Evolutionary conservation across 2,888 invertebrate genomes (phyloP), one percentile per base, ranked within the genome.

Genomic region (Aleiodes leptofemur): DNA sequence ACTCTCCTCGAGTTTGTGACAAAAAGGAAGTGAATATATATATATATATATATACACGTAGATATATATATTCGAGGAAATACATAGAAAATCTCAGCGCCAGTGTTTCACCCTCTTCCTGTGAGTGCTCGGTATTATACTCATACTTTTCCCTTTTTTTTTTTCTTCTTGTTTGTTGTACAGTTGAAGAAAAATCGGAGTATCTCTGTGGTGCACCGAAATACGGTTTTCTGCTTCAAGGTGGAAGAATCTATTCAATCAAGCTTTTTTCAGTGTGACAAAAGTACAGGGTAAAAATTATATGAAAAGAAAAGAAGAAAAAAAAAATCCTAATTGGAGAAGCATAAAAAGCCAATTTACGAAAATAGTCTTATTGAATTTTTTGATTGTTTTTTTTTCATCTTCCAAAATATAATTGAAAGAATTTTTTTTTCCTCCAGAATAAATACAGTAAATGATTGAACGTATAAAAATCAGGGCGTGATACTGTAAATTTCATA

Each of bases 401-500:
- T 38, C 11, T n/a, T 38, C 16, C 3, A 48, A 16, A 23, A 48
- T 23, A 43, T 38, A 14, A 38, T 43, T 48, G 48, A 48, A n/a
- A 43, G 48, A 43, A n/a, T n/a, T n/a, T 64, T 16, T 64, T 43
- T 48, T 23, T 48, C 64, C 34, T 48, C 16, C 55, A 6, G 4
- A n/a, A 16, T 64, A 13, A 48, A 8, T 48, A 13, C 64, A 14
- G 16, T n/a, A 8, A 48, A 11, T 43, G 43, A 48, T 48, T 7
- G 7, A 43, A 48, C 14, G 4, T 16, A 16, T 64, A 43, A 43
- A 9, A 16, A 64, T 48, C 64, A 14, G 16, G 11, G 16, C 38
- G n/a, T 38, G 38, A 61, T 61, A 29, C 43, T 38, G 61, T 64
- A 64, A 43, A 64, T 64, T 43, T 43, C 16, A 64, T 64, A 64